Conservation (phyloP, 2,113 vertebrate genomes). For the Gavialis gangeticus region DNA sequence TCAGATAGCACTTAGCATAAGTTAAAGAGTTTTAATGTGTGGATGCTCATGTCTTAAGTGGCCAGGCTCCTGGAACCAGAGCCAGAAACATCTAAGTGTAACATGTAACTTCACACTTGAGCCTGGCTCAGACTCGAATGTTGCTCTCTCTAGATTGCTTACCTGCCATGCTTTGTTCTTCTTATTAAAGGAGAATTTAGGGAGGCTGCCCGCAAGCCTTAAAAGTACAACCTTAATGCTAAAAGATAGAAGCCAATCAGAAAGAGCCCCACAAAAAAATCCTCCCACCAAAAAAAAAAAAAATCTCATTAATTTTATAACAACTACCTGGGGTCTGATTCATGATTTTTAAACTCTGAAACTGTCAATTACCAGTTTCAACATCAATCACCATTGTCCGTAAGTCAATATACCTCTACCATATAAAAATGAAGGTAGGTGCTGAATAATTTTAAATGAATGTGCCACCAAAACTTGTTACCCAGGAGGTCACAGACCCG, state of each 20-base stretch:
- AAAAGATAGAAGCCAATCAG: neutral
- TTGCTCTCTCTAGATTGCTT: no score
- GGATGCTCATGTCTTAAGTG: no score
- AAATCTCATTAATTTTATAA: neutral
- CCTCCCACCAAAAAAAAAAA: neutral
- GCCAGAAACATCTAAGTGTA: no score
- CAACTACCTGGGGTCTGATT: neutral
- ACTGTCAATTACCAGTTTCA: neutral
- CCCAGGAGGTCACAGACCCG: neutral
- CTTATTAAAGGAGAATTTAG: no score
- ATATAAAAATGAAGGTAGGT: neutral
- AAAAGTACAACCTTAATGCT: neutral
- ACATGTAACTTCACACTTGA: no score
- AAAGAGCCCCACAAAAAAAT: accelerated
- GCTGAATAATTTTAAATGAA: neutral
- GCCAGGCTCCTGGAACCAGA: no score
- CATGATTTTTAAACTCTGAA: neutral
- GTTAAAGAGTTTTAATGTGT: no score
- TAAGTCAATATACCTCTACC: neutral
- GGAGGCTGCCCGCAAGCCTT: no score
- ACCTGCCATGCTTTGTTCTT: no score
- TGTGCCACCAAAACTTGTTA: neutral
- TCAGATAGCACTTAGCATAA: no score
- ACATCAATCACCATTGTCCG: neutral
- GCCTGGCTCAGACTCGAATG: no score